These are phyloP conservation scores for Centropristis striata DNA, from an alignment of 2,113 vertebrate genomes.

Conservation along the genomic window DNA sequence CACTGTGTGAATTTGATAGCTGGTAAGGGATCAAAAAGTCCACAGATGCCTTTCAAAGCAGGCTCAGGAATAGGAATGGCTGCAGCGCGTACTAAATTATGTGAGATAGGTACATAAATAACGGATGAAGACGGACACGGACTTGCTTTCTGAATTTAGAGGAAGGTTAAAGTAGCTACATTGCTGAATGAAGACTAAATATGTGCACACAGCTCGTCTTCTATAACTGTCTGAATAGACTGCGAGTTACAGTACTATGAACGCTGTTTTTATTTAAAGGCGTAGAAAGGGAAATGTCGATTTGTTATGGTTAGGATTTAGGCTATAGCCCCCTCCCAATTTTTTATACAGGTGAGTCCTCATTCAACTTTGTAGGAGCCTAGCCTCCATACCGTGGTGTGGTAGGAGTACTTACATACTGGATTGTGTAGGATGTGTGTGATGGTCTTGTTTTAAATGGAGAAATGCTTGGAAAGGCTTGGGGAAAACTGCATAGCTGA, in stretches of 20 bases:
- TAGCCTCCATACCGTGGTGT: background rate
- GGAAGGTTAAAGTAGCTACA: constrained; percentile 27
- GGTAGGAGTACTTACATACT: constrained; percentile 1
- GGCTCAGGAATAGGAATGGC: constrained; percentile 27
- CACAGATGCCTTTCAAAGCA: constrained; percentile 14
- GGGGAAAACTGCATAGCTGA: constrained; percentile 22
- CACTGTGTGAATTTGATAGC: constrained; percentile 24
- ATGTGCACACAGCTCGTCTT: constrained; percentile 6
- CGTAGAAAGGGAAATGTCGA: background rate
- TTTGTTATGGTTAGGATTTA: constrained; percentile 10
- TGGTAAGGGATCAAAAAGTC: constrained; percentile 45
- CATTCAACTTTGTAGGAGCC: constrained; percentile 51
- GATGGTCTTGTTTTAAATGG: constrained; percentile 23
- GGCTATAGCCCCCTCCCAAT: too few relatives aligned
- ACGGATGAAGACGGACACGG: constrained; percentile 31
- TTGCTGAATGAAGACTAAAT: background rate
- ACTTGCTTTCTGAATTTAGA: constrained; percentile 17
- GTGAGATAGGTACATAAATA: constrained; percentile 39
- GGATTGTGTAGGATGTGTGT: constrained; percentile 2
- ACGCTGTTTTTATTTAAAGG: background rate
- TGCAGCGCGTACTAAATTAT: constrained; percentile 50
- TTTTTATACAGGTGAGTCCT: constrained; percentile 41
- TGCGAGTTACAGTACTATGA: background rate
- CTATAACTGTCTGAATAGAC: background rate
- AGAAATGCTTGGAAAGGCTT: background rate